phyloP scores from a whole-genome alignment of 2,113 vertebrate genomes.

The Myrmophylax atrothorax region DNA sequence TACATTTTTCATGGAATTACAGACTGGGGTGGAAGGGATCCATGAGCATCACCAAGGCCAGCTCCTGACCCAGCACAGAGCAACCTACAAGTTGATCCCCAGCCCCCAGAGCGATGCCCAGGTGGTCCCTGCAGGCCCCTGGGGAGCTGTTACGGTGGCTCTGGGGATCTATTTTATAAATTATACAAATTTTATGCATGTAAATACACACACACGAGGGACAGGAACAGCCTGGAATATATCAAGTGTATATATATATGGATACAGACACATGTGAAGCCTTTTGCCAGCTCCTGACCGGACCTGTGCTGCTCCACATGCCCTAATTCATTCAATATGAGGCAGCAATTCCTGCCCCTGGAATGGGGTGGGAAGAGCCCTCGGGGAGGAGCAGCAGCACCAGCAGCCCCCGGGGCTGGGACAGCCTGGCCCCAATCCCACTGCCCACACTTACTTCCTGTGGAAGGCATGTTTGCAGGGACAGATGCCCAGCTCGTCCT shows the following conservation, averaged over 20 bases:
- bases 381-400: neutral
- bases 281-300: neutral
- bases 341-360: neutral
- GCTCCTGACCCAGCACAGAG: accelerated
- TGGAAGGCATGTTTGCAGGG: constrained; percentile 99
- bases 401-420: neutral
- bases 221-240: neutral
- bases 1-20: neutral
- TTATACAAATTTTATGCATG: neutral
- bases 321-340: accelerated
- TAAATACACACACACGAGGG: neutral
- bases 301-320: neutral
- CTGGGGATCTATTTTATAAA: neutral
- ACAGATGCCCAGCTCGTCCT: constrained; percentile 97
- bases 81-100: accelerated
- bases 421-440: too few species aligned
- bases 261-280: too few species aligned
- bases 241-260: accelerated
- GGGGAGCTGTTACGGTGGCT: neutral
- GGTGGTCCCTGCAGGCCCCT: neutral
- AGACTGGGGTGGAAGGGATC: neutral
- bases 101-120: accelerated
- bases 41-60: neutral
- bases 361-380: neutral
- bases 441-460: constrained; percentile 87